These are phyloP conservation scores for Eurystomus glaucurus DNA, from an alignment of 2,797 vertebrate species.

Conservation along the genomic window DNA sequence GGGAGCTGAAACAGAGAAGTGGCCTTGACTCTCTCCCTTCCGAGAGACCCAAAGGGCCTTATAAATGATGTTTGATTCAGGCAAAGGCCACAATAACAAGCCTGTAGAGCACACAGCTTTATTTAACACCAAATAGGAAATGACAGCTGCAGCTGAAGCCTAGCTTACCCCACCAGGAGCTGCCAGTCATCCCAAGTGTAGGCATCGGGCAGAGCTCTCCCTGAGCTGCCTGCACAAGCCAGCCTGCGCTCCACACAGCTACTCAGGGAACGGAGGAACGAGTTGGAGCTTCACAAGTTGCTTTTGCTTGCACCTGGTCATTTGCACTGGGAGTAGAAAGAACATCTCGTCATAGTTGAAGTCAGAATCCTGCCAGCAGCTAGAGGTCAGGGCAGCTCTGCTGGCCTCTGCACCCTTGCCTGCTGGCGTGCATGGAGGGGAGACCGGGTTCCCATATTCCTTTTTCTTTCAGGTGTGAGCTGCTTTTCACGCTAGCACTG, in stretches of 20 bases:
- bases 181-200: accelerated
- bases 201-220: background rate
- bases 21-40: background rate
- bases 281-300: background rate
- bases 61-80: background rate
- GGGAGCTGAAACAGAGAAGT: background rate
- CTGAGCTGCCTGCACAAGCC: background rate
- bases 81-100: background rate
- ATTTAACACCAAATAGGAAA: conserved; percentile 3
- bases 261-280: background rate
- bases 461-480: background rate
- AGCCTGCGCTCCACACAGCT: background rate
- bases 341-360: background rate
- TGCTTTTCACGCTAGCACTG: background rate
- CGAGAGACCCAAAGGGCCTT: background rate
- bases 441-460: accelerated
- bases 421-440: background rate
- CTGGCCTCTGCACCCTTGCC: background rate
- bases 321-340: accelerated
- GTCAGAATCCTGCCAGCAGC: background rate
- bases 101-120: background rate
- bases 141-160: background rate
- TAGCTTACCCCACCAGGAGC: accelerated
- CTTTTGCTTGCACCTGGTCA: background rate
- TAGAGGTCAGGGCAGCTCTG: background rate